These are phyloP conservation scores for Lepetodrilus schrolli DNA, from an alignment of 2,888 invertebrate genomes.

Conservation along the genomic window DNA sequence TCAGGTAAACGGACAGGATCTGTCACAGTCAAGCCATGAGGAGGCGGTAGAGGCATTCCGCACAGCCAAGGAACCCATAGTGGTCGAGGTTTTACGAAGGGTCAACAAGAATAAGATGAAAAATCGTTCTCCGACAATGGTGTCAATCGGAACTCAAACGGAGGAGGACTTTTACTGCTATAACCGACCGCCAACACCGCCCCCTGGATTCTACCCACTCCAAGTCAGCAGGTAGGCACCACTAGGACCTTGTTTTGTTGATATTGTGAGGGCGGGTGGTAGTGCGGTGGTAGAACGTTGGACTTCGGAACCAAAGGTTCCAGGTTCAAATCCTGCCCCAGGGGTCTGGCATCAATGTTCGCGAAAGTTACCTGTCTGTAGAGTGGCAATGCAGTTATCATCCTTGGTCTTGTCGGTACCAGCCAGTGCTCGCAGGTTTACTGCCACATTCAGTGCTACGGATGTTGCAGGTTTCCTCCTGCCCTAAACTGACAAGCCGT, in stretches of 20 bases:
- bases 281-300: neutral
- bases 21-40: conserved; percentile 74
- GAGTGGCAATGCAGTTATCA: no score
- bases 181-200: conserved; percentile 66
- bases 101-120: conserved; percentile 60
- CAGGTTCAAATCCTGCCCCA: no score
- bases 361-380: no score
- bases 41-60: conserved; percentile 75
- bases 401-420: no score
- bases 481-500: no score
- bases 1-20: conserved; percentile 75
- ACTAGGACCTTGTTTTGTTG: neutral
- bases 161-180: conserved; percentile 71
- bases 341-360: no score
- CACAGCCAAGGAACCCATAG: conserved; percentile 74
- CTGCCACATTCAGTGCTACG: no score
- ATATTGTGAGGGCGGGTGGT: neutral
- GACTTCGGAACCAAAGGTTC: no score
- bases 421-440: no score
- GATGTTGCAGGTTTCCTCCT: no score
- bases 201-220: conserved; percentile 62
- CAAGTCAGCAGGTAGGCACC: conserved; percentile 63
- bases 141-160: conserved; percentile 73
- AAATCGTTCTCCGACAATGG: conserved; percentile 65
- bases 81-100: conserved; percentile 73